A percentile compares a stretch with the other conserved stretches of the same genome.
These are phyloP conservation scores for Microcebus murinus DNA, from an alignment of 2,113 vertebrate genomes.

Conservation along the genomic window DNA sequence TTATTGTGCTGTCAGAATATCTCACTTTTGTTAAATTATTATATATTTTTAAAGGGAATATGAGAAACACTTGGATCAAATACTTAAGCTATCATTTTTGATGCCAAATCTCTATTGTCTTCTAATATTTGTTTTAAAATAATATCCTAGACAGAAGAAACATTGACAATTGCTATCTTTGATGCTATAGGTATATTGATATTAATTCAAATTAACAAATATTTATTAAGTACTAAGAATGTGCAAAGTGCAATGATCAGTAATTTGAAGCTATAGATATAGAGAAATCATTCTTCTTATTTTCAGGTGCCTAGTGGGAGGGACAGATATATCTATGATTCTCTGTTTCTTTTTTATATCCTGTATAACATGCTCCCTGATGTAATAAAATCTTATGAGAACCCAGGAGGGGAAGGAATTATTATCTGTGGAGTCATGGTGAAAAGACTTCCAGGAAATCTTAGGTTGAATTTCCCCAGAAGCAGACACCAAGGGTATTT, in stretches of 20 bases:
- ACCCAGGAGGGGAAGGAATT: not conserved
- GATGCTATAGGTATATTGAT: not conserved
- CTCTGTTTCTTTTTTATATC: not conserved
- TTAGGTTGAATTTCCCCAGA: not conserved
- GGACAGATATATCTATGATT: not conserved
- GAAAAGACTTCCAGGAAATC: constrained; percentile 8
- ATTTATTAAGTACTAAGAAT: constrained; percentile 25
- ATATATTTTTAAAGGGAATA: not conserved
- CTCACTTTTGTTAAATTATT: not conserved
- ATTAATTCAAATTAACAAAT: constrained; percentile 46
- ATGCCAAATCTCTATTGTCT: not conserved
- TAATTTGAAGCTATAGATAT: not conserved
- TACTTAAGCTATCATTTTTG: constrained; percentile 11
- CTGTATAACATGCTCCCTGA: not conserved
- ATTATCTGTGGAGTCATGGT: not conserved
- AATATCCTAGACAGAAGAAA: constrained; percentile 5
- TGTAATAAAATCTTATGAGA: not conserved
- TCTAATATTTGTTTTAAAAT: constrained; percentile 1
- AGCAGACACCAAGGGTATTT: not conserved
- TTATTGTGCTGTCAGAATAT: not conserved
- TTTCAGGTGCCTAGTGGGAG: not conserved
- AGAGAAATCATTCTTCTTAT: constrained; percentile 4
- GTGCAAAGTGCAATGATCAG: not conserved
- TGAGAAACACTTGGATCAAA: not conserved
- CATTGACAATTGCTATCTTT: not conserved